phyloP scores from a whole-genome alignment of 2,888 invertebrate species.

The Himalopsyche kuldschensis region DNA sequence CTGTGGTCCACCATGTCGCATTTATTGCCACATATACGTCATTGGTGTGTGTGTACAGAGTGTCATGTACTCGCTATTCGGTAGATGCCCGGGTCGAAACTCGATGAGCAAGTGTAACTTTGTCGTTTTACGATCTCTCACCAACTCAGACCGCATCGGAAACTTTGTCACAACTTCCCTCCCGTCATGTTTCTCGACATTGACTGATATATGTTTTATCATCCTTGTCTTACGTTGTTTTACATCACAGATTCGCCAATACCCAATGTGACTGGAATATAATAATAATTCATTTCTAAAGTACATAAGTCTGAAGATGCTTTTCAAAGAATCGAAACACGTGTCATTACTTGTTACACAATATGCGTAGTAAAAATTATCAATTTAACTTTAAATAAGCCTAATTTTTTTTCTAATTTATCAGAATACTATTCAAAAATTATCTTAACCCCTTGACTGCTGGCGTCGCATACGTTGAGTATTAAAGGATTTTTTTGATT shows the following conservation, averaged over 20 bases:
- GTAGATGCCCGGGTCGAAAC: neutral
- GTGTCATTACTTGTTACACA: too few species aligned
- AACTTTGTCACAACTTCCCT: neutral
- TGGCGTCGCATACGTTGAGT: too few species aligned
- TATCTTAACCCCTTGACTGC: too few species aligned
- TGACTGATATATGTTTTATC: neutral
- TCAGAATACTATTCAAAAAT: too few species aligned
- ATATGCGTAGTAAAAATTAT: too few species aligned
- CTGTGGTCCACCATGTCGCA: neutral
- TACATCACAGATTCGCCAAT: neutral
- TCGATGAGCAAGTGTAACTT: neutral
- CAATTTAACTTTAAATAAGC: too few species aligned
- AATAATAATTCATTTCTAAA: too few species aligned
- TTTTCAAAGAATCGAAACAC: too few species aligned
- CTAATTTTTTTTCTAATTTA: too few species aligned
- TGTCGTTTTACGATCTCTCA: neutral
- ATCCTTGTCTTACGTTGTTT: neutral
- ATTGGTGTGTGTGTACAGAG: too few species aligned
- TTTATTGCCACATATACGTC: neutral
- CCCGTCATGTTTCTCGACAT: neutral
- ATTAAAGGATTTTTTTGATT: too few species aligned
- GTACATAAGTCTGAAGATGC: too few species aligned
- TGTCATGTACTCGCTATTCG: neutral
- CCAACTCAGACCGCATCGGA: neutral
- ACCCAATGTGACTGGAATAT: neutral